Base-by-base conservation (phyloP, 2,113 vertebrate genomes). In the Xiphophorus maculatus region DNA sequence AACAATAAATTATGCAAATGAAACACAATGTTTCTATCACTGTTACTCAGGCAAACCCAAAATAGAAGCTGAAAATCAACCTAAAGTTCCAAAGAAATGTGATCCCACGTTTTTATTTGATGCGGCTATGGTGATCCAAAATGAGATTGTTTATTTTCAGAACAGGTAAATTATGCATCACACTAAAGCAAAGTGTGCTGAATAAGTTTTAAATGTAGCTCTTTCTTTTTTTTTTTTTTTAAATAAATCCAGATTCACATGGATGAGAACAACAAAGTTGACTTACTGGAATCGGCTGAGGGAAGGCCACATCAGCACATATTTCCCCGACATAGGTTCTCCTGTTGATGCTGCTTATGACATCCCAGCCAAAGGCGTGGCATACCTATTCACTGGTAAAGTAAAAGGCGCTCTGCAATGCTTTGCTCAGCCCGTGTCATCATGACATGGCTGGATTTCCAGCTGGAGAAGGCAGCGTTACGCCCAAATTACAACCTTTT, bases 121-220 rank as follows among this genome's bases (percentile, higher is more conserved):
- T 84, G 93, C 91, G 17, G 89, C 90, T 15, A 76, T 89, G 15
- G n/a, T 90, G 66, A 84, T 94, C 30, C 77, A 88, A 81, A 83
- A 89, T 29, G 73, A 92, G 44, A 82, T 93, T 1, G 66, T 92
- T 63, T 94, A 93, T 79, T 94, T 95, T 70, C 93, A 92, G 84
- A 84, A 86, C 85, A 90, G 85, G 91, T 94, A 85, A 1, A 1
- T 14, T 74, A 54, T 28, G 13, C 42, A 44, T 61, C 25, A 37
- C 10, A 32, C 51, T 11, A 62, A 3, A 35, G 7, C 28, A 67
- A 30, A n/a, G 42, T 15, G 19, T 2, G 17, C 25, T 30, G 17
- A 64, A 0, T 22, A 11, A 60, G 13, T 25, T 19, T 27, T 3
- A 72, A 15, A 0, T 73, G 33, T 29, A 58, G 63, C 8, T 28